A percentile compares a stretch with the other conserved stretches of the same genome.
These are phyloP conservation scores for Burhinus bistriatus DNA, from an alignment of 2,113 vertebrate species.

Conservation along the genomic window DNA sequence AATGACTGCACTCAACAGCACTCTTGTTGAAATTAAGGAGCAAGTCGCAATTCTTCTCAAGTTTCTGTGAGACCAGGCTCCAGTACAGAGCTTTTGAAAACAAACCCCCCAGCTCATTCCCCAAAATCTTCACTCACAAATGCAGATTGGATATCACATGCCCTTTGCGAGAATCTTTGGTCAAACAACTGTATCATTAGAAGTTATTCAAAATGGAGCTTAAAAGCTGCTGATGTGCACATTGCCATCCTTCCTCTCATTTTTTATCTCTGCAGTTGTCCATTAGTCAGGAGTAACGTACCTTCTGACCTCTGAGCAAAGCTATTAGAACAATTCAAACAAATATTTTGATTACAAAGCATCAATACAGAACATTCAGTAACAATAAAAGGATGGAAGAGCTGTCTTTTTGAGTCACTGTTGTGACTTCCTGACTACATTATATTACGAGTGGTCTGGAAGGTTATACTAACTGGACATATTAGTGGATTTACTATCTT, in stretches of 20 bases:
- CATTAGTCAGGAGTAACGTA: conserved; percentile 5
- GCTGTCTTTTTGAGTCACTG: not conserved
- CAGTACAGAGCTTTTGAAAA: not conserved
- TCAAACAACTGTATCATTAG: not conserved
- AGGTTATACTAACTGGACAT: not conserved
- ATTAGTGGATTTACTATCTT: not conserved
- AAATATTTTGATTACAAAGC: conserved; percentile 59
- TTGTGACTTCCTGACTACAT: conserved; percentile 4
- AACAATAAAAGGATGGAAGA: conserved; percentile 28
- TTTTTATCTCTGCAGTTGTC: not conserved
- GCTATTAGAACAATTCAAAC: conserved; percentile 54
- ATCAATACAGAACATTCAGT: conserved; percentile 2
- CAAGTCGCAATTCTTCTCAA: not conserved
- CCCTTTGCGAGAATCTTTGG: not conserved
- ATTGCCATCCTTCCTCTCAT: not conserved
- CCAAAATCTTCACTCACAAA: not conserved
- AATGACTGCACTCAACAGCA: not conserved
- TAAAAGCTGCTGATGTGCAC: not conserved
- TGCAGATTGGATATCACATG: not conserved
- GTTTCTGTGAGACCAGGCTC: not conserved
- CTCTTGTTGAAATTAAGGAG: not conserved
- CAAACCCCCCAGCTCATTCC: not conserved
- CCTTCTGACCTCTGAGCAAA: conserved; percentile 35
- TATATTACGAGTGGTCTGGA: not conserved
- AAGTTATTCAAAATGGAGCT: not conserved